These are phyloP conservation scores for Bambusicola thoracicus DNA, from an alignment of 2,113 vertebrate genomes.

Conservation along the genomic window DNA sequence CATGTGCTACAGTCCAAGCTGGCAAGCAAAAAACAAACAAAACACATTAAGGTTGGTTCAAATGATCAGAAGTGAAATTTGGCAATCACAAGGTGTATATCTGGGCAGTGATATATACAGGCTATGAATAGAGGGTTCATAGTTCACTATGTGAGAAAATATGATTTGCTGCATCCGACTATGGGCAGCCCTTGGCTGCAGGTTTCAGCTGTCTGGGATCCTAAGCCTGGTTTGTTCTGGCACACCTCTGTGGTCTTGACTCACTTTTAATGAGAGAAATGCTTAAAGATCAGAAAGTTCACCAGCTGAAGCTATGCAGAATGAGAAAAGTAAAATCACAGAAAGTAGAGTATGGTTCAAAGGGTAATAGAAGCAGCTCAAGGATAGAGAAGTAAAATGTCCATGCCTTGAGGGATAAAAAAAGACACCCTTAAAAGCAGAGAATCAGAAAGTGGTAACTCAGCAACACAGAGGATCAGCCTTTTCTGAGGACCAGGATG, in stretches of 20 bases:
- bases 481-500: neutral
- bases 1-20: neutral
- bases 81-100: neutral
- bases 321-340: neutral
- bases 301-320: neutral
- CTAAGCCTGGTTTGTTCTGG: neutral
- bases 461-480: neutral
- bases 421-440: neutral
- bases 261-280: neutral
- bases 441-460: neutral
- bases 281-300: neutral
- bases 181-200: neutral
- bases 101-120: neutral
- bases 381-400: neutral
- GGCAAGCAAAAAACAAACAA: neutral
- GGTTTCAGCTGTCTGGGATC: neutral
- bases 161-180: neutral
- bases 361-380: neutral
- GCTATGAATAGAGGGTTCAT: neutral
- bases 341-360: neutral
- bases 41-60: neutral
- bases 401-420: neutral
- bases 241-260: neutral
- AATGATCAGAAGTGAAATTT: neutral
- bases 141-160: neutral